Evolutionary conservation across 2,888 invertebrate genomes (phyloP), one percentile per base, ranked within the genome.

Genomic region (Tetranychus piercei): DNA sequence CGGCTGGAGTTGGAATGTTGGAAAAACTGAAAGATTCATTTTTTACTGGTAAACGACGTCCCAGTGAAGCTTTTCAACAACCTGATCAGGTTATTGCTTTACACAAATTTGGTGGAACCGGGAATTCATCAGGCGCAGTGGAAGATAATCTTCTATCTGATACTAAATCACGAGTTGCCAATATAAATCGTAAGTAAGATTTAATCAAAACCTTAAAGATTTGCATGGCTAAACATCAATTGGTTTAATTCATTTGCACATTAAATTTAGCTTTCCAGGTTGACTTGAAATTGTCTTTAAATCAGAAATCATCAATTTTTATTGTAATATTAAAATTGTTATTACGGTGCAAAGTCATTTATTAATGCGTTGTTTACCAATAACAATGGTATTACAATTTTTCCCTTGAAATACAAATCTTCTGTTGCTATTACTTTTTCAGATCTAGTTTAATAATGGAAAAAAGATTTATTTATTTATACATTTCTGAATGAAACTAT

Each of bases 1-100:
- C 89, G 43, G 90, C 91, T 73, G 89, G 91, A 8, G 90, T 91
- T 4, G 90, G 91, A 5, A 90, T 92, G 76, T 86, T 91, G 80
- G 91, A 92, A 81, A 90, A 90, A 78, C 89, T 93, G 83, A 89
- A 90, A 82, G 89, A 88, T 20, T 20, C 55, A 15, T 73, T 73
- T 23, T n/a, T 15, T 20, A 66, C 22, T 20, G 73, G 73, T n/a
- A 66, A 65, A 34, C 18, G 73, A n/a, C 73, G 73, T 23, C 65
- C 65, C 18, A 23, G 22, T n/a, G 73, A 73, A 66, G 73, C 73
- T 34, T 73, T 73, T 34, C 34, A 23, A 72, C 8, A 18, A 6
- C 72, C 72, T n/a, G 71, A 71, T 22, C 71, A 71, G 22, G 71
- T 71, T n/a, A 71, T 71, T 34, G 71, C 71, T 22, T 23, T 71